Evolutionary conservation across 2,888 invertebrate genomes (phyloP).

Genomic region (Halictus quadricinctus): DNA sequence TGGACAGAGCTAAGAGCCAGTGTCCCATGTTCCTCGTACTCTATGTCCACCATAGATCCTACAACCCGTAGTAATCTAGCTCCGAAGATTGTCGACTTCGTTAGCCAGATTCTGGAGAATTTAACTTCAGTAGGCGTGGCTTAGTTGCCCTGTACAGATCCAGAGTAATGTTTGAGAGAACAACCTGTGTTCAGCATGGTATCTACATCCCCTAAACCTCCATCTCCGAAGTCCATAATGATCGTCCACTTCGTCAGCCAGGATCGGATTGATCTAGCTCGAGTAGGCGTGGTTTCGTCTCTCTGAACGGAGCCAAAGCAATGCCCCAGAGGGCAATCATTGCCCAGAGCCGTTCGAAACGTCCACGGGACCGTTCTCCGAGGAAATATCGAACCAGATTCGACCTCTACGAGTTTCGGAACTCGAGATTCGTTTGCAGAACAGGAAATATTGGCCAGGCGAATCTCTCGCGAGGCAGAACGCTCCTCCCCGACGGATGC

Average conservation of each 20-base stretch:
- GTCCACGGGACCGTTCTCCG: neutral
- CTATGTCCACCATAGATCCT: neutral
- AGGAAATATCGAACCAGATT: neutral
- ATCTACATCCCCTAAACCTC: neutral
- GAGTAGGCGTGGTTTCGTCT: neutral
- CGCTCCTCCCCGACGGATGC: constrained; percentile 15
- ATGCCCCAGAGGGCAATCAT: neutral
- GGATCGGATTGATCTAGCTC: neutral
- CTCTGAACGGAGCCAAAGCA: neutral
- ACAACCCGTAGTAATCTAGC: neutral
- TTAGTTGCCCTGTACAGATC: neutral
- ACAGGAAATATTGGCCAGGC: neutral
- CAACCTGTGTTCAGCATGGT: neutral
- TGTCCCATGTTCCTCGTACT: neutral
- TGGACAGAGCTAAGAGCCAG: neutral
- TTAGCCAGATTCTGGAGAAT: neutral
- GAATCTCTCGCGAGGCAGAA: constrained; percentile 3
- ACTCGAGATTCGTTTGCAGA: neutral
- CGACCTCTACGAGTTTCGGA: neutral
- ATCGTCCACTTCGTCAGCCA: neutral
- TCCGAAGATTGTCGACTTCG: neutral
- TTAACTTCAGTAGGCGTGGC: constrained; percentile 1
- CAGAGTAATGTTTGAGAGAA: neutral
- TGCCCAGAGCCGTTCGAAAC: neutral
- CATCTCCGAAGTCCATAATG: neutral